Evolutionary conservation across 1,140 invertebrate genomes (phyloP), one percentile per base, ranked within the genome.

Genomic region (Drosophila mauritiana): DNA sequence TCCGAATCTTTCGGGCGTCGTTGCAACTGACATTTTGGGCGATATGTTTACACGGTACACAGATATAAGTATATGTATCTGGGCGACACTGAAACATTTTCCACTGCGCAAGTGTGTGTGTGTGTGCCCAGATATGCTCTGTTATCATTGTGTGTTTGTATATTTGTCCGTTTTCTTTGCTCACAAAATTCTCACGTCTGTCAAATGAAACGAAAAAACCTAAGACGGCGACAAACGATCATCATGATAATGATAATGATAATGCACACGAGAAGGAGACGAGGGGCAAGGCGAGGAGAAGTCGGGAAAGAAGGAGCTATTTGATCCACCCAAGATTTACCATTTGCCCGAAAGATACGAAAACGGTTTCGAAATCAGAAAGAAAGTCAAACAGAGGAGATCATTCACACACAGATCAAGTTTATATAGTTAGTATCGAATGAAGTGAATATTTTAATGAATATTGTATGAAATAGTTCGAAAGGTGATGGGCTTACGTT

Each of bases 141-240:
- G 56, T 81, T 85, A 85, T 85, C 81, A 65, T 12, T 57, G 54
- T 63, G 22, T 55, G 49, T 54, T 48, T 64, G 48, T 67, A 6
- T 69, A 40, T 74, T 57, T 69, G 40, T 36, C 37, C 36, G 46
- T 73, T 63, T 78, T 88, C 79, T 88, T 88, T 88, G 83, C 76
- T 27, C 72, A 79, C 75, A 88, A 83, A 88, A 88, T 82, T 88
- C 83, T 88, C 83, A 88, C 83, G 83, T 88, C 83, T 72, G 79
- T 88, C 79, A 77, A 82, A 76, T 65, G 68, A 83, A 81, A 67
- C 46, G 36, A 58, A 56, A 52, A 76, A 61, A 55, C 49, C 59
- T 48, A 65, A 78, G 61, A 57, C 78, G 57, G 70, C 56, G 42
- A 70, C 56, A 27, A 45, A 54, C 42, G 56, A 55, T 63, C 31